Conservation (phyloP, 2,113 vertebrate genomes). For the Cinclus mexicanus region DNA sequence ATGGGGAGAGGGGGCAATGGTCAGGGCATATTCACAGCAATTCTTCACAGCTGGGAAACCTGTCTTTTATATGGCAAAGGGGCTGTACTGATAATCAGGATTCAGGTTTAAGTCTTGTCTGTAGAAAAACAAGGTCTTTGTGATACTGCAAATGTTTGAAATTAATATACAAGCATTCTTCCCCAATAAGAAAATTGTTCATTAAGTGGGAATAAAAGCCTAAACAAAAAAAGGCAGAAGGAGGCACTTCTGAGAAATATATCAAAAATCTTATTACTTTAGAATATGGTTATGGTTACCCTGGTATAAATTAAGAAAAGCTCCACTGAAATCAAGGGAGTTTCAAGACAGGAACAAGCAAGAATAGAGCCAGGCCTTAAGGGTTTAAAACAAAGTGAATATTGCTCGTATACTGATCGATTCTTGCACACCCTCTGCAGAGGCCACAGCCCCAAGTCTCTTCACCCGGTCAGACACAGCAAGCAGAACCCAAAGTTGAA, state of each 20-base stretch:
- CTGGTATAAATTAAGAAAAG: slow-evolving; percentile 54
- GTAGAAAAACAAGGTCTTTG: neutral
- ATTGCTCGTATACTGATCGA: neutral
- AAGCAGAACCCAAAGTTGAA: neutral
- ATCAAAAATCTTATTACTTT: slow-evolving; percentile 32
- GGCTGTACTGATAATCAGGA: neutral
- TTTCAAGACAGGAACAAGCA: neutral
- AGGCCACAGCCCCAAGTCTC: neutral
- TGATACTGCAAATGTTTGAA: neutral
- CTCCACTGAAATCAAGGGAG: slow-evolving; percentile 31
- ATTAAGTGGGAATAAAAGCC: slow-evolving; percentile 34
- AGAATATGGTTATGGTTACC: slow-evolving; percentile 37
- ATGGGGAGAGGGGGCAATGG: neutral
- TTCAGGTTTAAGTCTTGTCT: neutral
- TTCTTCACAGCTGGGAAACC: neutral
- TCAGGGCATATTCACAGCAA: neutral
- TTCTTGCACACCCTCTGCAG: neutral
- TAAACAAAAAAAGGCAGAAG: slow-evolving; percentile 25
- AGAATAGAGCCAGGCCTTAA: neutral
- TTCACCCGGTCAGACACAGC: neutral
- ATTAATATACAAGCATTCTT: neutral
- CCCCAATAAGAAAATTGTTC: slow-evolving; percentile 21
- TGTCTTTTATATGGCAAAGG: neutral
- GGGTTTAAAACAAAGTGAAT: neutral
- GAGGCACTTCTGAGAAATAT: slow-evolving; percentile 42